These are phyloP conservation scores for Pteria penguin DNA, from an alignment of 2,888 invertebrate genomes.

Conservation along the genomic window DNA sequence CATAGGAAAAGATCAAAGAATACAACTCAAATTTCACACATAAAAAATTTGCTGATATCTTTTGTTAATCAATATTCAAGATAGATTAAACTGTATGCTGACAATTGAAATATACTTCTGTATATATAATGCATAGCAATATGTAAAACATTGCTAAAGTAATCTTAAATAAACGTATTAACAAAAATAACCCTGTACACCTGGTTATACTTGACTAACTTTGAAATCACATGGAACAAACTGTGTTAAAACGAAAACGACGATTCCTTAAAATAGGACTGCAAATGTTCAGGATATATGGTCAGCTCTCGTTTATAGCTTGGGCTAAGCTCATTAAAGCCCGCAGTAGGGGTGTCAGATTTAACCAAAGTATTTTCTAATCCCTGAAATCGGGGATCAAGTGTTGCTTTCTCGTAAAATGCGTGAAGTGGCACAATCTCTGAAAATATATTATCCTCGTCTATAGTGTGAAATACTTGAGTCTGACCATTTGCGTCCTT, in stretches of 20 bases:
- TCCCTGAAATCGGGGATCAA: conserved; percentile 64
- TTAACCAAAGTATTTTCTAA: conserved; percentile 60
- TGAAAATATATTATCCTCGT: conserved; percentile 54
- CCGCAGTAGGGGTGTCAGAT: conserved; percentile 56
- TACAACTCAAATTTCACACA: too few species aligned
- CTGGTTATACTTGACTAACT: too few species aligned
- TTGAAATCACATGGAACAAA: too few species aligned
- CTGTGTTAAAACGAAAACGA: neutral
- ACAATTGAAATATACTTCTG: too few species aligned
- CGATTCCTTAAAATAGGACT: neutral
- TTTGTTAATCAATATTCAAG: too few species aligned
- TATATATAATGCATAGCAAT: too few species aligned
- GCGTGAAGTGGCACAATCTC: conserved; percentile 53
- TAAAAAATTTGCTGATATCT: too few species aligned
- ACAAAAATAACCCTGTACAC: too few species aligned
- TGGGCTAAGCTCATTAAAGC: conserved; percentile 68
- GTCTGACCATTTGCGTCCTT: conserved; percentile 54
- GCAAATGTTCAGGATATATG: conserved; percentile 26
- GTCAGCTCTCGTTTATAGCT: conserved; percentile 47
- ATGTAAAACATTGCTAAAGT: too few species aligned
- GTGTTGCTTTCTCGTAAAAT: conserved; percentile 51
- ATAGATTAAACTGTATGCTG: too few species aligned
- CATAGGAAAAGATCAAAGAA: too few species aligned
- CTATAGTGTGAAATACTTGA: conserved; percentile 55
- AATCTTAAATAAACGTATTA: too few species aligned